Evolutionary conservation across 2,888 invertebrate species (phyloP).

Genomic region (Drosophila kuntzei): DNA sequence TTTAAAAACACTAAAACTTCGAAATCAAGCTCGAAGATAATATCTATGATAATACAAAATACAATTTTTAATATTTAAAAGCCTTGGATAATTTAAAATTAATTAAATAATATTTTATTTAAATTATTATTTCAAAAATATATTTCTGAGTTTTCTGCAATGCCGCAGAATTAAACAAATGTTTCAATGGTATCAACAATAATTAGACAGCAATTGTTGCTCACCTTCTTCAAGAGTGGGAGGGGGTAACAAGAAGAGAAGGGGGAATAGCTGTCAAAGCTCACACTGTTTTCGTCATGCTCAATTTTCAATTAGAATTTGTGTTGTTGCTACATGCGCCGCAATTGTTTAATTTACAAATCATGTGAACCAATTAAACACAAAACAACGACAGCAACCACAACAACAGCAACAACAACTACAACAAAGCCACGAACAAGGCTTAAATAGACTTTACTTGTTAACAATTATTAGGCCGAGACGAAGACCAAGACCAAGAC

Average conservation of each 20-base stretch:
- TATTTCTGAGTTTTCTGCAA: background rate
- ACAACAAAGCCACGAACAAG: slow-evolving; percentile 69
- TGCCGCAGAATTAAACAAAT: background rate
- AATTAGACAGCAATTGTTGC: slow-evolving; percentile 25
- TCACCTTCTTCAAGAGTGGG: background rate
- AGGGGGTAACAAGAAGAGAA: background rate
- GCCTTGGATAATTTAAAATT: background rate
- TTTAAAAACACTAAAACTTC: no score
- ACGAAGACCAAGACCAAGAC: slow-evolving; percentile 16
- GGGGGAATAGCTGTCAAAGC: slow-evolving; percentile 69
- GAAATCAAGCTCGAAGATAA: no score
- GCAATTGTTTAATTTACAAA: slow-evolving; percentile 84
- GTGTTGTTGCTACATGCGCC: slow-evolving; percentile 57
- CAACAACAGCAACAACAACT: slow-evolving; percentile 44
- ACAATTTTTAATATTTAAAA: background rate
- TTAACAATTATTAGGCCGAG: slow-evolving; percentile 81
- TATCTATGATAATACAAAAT: no score
- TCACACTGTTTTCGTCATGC: slow-evolving; percentile 72
- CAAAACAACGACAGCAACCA: slow-evolving; percentile 42
- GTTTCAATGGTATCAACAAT: slow-evolving; percentile 1
- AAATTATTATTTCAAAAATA: background rate
- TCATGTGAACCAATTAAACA: slow-evolving; percentile 82
- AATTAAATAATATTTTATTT: background rate
- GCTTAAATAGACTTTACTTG: slow-evolving; percentile 84
- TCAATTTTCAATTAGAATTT: slow-evolving; percentile 79